Evolutionary conservation across 2,888 invertebrate species (phyloP), one percentile per base, ranked within the genome.

Genomic region (Dicycla oo): DNA sequence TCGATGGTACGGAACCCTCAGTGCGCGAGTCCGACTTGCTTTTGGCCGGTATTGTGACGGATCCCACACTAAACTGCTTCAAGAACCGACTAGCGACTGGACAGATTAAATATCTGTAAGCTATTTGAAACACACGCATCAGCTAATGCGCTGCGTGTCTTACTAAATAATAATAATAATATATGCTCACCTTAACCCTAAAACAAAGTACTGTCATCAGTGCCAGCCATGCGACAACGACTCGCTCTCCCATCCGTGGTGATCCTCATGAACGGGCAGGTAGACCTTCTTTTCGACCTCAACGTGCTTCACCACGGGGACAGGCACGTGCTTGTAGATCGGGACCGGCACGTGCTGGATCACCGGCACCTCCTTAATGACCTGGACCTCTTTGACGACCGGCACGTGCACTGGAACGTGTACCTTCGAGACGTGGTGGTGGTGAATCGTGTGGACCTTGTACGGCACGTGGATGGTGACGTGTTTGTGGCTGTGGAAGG

Each of bases 381-480:
- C 94, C n/a, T 85, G 91, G 15, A 96, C 95, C 66, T 96, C 95
- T 63, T 96, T 96, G 23, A 94, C 89, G 0, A 96, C 95, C 0
- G 95, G 95, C 8, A 94, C 94, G 79, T 94, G 95, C 0, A 94
- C 93, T 0, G 94, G 94, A 0, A 93, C 91, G 63, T 91, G 94
- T 0, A 95, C 92, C 77, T 95, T 95, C n/a, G 91, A 91, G 3
- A 95, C 95, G 90, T 95, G 95, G 88, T 96, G 95, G 77, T 96
- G 95, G 83, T 96, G 95, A 84, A 95, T 88, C 2, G 95, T 96
- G 87, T 95, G 95, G 51, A 95, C 87, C 81, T 96, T 95, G 93
- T 96, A 95, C 0, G 95, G 95, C 1, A 96, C 95, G 90, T 96
- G 95, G 89, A 96, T 96, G 30, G 93, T 95, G 7, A 95, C 94